A percentile compares a stretch with the other conserved stretches of the same genome.
phyloP scores from a whole-genome alignment of 1,140 invertebrate genomes.

The Lordiphosa mommai region DNA sequence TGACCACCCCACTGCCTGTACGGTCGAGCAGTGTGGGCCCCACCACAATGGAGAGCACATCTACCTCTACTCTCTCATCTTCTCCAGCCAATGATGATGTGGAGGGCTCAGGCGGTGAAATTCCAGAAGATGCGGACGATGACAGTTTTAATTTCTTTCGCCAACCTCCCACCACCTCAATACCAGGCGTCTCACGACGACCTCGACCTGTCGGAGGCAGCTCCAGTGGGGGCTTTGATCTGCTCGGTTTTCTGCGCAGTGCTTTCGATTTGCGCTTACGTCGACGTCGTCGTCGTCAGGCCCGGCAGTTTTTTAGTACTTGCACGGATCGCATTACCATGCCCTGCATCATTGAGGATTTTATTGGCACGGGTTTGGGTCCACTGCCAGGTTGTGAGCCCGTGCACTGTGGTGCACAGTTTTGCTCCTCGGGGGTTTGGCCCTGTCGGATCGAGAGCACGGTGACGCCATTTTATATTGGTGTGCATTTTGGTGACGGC shows the following conservation, averaged over 20 bases:
- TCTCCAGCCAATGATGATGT: conserved; percentile 53
- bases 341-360: conserved; percentile 90
- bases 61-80: conserved; percentile 15
- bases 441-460: conserved; percentile 88
- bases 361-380: conserved; percentile 83
- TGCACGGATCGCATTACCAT: conserved; percentile 88
- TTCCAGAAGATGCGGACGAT: too few relatives aligned
- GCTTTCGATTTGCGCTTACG: conserved; percentile 37
- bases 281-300: conserved; percentile 45
- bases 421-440: conserved; percentile 83
- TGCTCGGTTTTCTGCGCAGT: conserved; percentile 43
- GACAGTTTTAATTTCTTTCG: conserved; percentile 46
- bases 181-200: conserved; percentile 43
- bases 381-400: conserved; percentile 80
- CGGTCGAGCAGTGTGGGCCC: conserved; percentile 43
- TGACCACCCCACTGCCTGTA: conserved; percentile 34
- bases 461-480: conserved; percentile 87
- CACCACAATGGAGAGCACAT: conserved; percentile 7
- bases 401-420: conserved; percentile 86
- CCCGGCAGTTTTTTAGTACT: conserved; percentile 78
- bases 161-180: conserved; percentile 25
- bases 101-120: conserved; percentile 79
- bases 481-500: conserved; percentile 87
- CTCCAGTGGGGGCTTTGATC: conserved; percentile 55
- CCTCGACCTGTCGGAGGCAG: conserved; percentile 47